Conservation (phyloP, 2,113 vertebrate species). For the Callithrix jacchus region DNA sequence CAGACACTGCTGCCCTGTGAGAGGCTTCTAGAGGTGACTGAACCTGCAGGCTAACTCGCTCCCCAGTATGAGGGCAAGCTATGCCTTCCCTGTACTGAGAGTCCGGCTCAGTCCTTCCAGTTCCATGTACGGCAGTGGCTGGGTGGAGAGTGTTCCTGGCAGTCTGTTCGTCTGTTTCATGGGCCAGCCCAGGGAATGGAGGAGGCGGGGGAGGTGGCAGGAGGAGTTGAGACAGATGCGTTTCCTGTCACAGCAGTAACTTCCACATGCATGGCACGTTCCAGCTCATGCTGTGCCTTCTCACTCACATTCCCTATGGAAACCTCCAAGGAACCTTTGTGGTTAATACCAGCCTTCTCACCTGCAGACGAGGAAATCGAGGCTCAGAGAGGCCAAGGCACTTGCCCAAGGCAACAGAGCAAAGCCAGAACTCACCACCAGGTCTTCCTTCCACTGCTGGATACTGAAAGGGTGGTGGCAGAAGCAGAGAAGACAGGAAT, state of each 20-base stretch:
- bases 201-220: slow-evolving; percentile 88
- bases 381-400: neutral
- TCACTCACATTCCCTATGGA: neutral
- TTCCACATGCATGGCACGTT: neutral
- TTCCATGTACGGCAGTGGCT: neutral
- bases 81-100: neutral
- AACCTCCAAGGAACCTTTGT: neutral
- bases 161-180: neutral
- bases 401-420: neutral
- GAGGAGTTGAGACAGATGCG: slow-evolving; percentile 20
- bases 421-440: neutral
- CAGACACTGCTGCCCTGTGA: neutral
- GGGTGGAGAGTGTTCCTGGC: neutral
- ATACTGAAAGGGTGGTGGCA: neutral
- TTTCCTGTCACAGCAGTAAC: neutral
- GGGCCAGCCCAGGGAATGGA: slow-evolving; percentile 69
- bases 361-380: neutral
- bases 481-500: neutral
- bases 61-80: too few species aligned
- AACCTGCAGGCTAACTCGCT: neutral
- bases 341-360: too few species aligned
- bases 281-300: neutral
- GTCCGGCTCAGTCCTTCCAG: neutral
- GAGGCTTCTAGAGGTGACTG: neutral
- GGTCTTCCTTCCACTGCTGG: neutral